phyloP scores from a whole-genome alignment of 2,888 invertebrate species.

The Lithophane semibrunnea region DNA sequence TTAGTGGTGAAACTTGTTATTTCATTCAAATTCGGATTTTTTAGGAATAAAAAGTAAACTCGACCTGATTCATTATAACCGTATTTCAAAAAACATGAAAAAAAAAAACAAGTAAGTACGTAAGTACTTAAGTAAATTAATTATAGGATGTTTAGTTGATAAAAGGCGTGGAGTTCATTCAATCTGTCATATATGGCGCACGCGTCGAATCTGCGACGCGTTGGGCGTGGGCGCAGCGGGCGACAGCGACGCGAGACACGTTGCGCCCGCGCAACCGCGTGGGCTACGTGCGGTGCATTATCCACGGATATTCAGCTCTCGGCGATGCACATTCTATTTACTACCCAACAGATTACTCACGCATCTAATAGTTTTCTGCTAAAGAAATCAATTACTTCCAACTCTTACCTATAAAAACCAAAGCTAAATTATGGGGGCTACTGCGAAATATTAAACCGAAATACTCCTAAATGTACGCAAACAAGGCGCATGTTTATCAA shows the following conservation, averaged over 20 bases:
- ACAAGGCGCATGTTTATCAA: slow-evolving; percentile 81
- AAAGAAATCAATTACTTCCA: slow-evolving; percentile 26
- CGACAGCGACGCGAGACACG: slow-evolving; percentile 61
- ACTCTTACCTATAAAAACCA: slow-evolving; percentile 39
- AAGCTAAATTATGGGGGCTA: slow-evolving; percentile 63
- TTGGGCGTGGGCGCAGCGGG: slow-evolving; percentile 64
- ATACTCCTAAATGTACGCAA: slow-evolving; percentile 79
- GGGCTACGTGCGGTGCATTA: slow-evolving; percentile 62
- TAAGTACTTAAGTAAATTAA: background rate
- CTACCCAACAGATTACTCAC: slow-evolving; percentile 50
- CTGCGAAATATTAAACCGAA: slow-evolving; percentile 69
- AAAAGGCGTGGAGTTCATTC: slow-evolving; percentile 36
- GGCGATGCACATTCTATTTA: slow-evolving; percentile 57
- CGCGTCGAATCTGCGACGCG: slow-evolving; percentile 57
- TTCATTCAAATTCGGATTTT: slow-evolving; percentile 4
- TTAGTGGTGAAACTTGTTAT: slow-evolving; percentile 15
- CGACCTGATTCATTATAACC: slow-evolving; percentile 1
- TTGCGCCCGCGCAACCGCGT: slow-evolving; percentile 48
- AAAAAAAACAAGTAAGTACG: background rate
- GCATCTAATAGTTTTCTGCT: slow-evolving; percentile 22
- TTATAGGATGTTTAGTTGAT: slow-evolving; percentile 28
- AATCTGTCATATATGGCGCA: slow-evolving; percentile 60
- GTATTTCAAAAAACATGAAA: background rate
- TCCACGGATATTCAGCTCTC: slow-evolving; percentile 48
- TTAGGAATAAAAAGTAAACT: slow-evolving; percentile 18